These are phyloP conservation scores for Oxytorus armatus DNA, from an alignment of 2,888 invertebrate species.

Conservation along the genomic window DNA sequence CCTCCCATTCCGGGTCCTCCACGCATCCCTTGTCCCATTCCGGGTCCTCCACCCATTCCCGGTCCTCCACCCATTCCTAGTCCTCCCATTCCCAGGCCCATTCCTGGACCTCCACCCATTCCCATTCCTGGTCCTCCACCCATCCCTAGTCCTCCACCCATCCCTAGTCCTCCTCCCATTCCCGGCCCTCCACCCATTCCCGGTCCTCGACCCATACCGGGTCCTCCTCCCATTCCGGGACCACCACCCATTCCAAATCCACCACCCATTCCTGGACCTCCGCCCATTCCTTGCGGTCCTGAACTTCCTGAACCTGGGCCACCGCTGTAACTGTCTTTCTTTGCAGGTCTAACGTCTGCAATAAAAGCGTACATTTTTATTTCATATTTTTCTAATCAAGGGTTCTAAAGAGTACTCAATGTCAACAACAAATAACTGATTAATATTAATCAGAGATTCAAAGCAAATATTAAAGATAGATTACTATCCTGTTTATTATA, in stretches of 20 bases:
- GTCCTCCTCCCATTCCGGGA: constrained; percentile 44
- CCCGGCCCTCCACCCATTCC: constrained; percentile 29
- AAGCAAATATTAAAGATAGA: too few relatives aligned
- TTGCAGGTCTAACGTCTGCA: constrained; percentile 82
- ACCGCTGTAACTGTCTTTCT: constrained; percentile 76
- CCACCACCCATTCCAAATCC: constrained; percentile 48
- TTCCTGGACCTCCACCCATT: constrained; percentile 27
- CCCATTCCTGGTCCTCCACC: constrained; percentile 51
- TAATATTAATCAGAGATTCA: too few relatives aligned
- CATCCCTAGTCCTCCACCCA: constrained; percentile 44
- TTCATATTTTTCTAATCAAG: neutral
- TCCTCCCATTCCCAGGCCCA: constrained; percentile 36
- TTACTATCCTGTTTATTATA: too few relatives aligned
- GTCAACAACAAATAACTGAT: too few relatives aligned
- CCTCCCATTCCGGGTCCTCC: constrained; percentile 51
- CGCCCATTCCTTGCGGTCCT: constrained; percentile 56
- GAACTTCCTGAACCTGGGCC: too few relatives aligned
- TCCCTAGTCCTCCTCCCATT: constrained; percentile 46
- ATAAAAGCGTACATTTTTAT: neutral
- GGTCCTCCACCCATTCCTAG: constrained; percentile 42
- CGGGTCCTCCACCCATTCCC: constrained; percentile 39
- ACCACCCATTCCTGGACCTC: constrained; percentile 38
- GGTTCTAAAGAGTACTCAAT: neutral
- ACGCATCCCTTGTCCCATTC: constrained; percentile 49
- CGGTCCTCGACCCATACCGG: constrained; percentile 53